Evolutionary conservation across 2,888 invertebrate genomes (phyloP).

Genomic region (Orgyia antiqua): DNA sequence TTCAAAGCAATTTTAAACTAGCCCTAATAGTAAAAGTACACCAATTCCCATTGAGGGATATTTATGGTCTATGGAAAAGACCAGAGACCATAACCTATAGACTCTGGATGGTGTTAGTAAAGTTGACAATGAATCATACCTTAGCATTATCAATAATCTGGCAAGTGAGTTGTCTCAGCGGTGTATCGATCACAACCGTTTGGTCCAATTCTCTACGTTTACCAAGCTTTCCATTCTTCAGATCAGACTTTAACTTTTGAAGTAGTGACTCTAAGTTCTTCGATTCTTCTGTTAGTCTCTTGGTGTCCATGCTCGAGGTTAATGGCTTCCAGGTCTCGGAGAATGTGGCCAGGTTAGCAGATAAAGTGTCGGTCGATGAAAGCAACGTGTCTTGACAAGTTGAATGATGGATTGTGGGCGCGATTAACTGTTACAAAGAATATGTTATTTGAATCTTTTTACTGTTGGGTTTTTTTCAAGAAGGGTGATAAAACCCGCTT

Average conservation of each 20-base stretch:
- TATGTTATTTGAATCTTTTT: too few relatives aligned
- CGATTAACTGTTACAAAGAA: constrained; percentile 36
- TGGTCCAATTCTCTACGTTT: constrained; percentile 29
- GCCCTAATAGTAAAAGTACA: too few relatives aligned
- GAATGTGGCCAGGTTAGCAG: constrained; percentile 30
- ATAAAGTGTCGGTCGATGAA: constrained; percentile 36
- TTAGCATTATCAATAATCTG: constrained; percentile 49
- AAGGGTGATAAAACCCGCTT: too few relatives aligned
- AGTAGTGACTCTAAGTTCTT: constrained; percentile 29
- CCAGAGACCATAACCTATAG: too few relatives aligned
- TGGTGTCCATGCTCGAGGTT: constrained; percentile 21
- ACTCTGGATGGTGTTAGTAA: too few relatives aligned
- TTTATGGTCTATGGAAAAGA: too few relatives aligned
- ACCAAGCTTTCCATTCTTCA: constrained; percentile 34
- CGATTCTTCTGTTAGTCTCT: constrained; percentile 29
- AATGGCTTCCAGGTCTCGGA: constrained; percentile 33
- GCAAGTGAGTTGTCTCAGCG: constrained; percentile 42
- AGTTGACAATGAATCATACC: constrained; percentile 33
- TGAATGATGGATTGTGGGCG: constrained; percentile 44
- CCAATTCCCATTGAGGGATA: too few relatives aligned
- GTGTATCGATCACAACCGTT: constrained; percentile 44
- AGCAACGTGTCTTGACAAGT: constrained; percentile 40
- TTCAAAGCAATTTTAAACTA: too few relatives aligned
- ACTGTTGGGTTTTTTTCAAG: too few relatives aligned
- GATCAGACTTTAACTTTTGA: constrained; percentile 32